Percentiles rank a stretch among this genome's conserved stretches.
Conservation (phyloP, 2,888 invertebrate species). For the Linnaemya tessellans region DNA sequence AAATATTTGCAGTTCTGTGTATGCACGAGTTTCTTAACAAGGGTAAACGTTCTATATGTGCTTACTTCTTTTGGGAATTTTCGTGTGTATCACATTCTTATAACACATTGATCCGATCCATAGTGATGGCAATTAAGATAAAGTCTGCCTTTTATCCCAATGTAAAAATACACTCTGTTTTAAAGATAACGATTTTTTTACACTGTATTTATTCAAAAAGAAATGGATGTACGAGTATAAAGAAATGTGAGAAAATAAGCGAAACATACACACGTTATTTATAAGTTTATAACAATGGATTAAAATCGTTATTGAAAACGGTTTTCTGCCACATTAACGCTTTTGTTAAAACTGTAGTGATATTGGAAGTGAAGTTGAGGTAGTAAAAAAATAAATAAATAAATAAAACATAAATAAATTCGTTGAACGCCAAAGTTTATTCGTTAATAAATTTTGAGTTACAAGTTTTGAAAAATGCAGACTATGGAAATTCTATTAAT, state of each 20-base stretch:
- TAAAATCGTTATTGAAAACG: conserved; percentile 67
- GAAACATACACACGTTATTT: conserved; percentile 36
- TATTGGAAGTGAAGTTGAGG: conserved; percentile 10
- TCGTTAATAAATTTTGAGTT: conserved; percentile 28
- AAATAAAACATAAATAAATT: conserved; percentile 18
- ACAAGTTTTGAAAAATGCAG: conserved; percentile 32
- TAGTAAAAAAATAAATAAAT: background rate
- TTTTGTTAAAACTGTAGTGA: conserved; percentile 58
- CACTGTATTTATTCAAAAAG: background rate
- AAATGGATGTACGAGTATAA: conserved; percentile 1
- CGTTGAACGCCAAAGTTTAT: conserved; percentile 36
- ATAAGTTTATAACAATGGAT: conserved; percentile 58
- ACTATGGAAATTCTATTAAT: conserved; percentile 29
- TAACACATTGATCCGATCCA: conserved; percentile 37
- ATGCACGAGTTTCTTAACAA: background rate
- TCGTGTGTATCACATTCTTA: conserved; percentile 8
- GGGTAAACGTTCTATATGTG: conserved; percentile 8
- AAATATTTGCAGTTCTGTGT: too few species aligned
- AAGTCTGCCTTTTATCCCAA: conserved; percentile 43
- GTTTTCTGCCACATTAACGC: conserved; percentile 71
- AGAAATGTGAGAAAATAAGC: conserved; percentile 17
- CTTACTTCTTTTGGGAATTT: background rate
- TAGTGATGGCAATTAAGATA: conserved; percentile 67
- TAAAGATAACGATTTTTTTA: conserved; percentile 15
- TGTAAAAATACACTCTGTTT: conserved; percentile 17